Evolutionary conservation across 2,113 vertebrate species (phyloP).

Genomic region (Actenoides lindsayi): DNA sequence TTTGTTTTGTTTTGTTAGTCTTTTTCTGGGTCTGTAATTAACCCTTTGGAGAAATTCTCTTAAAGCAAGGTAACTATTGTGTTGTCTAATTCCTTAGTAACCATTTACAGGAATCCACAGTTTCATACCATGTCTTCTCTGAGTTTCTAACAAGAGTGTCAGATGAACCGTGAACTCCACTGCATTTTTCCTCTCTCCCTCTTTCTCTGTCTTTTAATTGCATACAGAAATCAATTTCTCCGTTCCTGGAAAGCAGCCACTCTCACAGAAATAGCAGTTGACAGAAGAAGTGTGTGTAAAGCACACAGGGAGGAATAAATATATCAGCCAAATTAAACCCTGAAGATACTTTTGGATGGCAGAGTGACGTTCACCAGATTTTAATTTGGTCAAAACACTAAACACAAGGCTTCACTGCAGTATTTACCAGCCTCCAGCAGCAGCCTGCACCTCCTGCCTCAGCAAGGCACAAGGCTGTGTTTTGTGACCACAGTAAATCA

Average conservation of each 20-base stretch:
- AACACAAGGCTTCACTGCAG: neutral
- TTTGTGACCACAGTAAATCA: neutral
- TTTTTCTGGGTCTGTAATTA: constrained; percentile 48
- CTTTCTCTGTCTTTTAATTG: neutral
- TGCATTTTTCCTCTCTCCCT: neutral
- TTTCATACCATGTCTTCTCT: neutral
- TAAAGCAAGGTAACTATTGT: neutral
- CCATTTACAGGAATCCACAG: neutral
- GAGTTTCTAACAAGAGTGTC: neutral
- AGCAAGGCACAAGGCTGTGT: neutral
- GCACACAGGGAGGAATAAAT: neutral
- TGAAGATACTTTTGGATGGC: neutral
- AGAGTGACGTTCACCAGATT: neutral
- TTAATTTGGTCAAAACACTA: neutral
- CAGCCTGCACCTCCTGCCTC: neutral
- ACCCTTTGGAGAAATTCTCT: constrained; percentile 57
- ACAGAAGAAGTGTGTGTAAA: neutral
- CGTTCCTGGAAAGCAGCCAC: neutral
- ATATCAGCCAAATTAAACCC: neutral
- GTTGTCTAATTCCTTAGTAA: neutral
- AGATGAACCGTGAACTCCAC: neutral
- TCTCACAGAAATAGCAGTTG: neutral
- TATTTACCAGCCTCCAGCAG: neutral
- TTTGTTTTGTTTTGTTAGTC: constrained; percentile 44
- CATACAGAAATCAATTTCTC: neutral